Evolutionary conservation across 37 sponge, comb jelly and placozoan species (phyloP).

Genomic region (Amphimedon queenslandica): DNA sequence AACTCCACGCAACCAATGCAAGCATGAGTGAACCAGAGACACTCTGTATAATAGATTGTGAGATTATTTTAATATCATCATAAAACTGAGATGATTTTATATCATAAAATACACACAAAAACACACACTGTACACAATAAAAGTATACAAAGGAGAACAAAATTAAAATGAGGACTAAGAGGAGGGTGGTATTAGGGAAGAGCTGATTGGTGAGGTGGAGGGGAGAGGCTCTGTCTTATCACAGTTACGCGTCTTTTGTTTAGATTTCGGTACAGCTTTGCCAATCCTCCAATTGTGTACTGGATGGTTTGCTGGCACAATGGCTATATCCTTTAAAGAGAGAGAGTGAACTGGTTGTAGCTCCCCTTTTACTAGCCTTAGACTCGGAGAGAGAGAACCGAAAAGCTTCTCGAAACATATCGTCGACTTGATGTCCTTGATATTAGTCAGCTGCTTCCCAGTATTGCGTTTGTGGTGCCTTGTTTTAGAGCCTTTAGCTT

Average conservation of each 20-base stretch:
- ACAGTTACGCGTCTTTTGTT: neutral
- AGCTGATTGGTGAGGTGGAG: too few relatives aligned
- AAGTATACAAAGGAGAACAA: too few relatives aligned
- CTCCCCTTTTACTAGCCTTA: constrained; percentile 29
- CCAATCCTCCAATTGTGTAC: constrained; percentile 37
- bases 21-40: too few relatives aligned
- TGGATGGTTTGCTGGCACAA: constrained; percentile 33
- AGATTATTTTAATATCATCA: too few relatives aligned
- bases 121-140: too few relatives aligned
- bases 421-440: neutral
- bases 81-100: too few relatives aligned
- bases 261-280: constrained; percentile 10
- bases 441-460: neutral
- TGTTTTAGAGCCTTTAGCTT: neutral
- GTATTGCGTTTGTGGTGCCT: neutral
- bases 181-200: too few relatives aligned
- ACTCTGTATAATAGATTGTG: too few relatives aligned
- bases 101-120: too few relatives aligned
- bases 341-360: constrained; percentile 35
- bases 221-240: too few relatives aligned
- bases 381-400: constrained; percentile 19
- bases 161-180: too few relatives aligned
- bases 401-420: constrained; percentile 20
- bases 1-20: too few relatives aligned
- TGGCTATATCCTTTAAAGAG: constrained; percentile 13